A percentile compares a stretch with the other conserved stretches of the same genome.
These are phyloP conservation scores for Helicorthomorpha holstii DNA, from an alignment of 1,140 invertebrate species.

Conservation along the genomic window DNA sequence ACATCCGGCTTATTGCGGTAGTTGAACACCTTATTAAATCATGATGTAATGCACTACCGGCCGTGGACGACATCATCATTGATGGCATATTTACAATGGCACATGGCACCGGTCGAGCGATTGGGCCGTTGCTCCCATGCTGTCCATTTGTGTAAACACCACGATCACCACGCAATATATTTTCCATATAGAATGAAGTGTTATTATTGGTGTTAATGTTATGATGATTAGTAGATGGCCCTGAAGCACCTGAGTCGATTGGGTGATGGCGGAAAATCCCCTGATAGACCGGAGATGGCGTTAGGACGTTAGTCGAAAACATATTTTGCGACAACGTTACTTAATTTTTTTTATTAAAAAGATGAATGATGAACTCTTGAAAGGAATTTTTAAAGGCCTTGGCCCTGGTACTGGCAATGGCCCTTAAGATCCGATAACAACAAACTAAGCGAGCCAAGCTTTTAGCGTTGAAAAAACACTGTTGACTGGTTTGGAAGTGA, in stretches of 20 bases:
- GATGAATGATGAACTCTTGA: too few species aligned
- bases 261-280: background rate
- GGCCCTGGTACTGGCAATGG: too few species aligned
- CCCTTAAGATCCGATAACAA: too few species aligned
- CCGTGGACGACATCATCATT: background rate
- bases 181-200: background rate
- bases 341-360: too few species aligned
- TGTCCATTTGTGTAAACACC: background rate
- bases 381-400: too few species aligned
- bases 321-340: too few species aligned
- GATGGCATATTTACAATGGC: background rate
- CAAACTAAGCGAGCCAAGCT: too few species aligned
- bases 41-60: background rate
- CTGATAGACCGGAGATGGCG: background rate
- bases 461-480: too few species aligned
- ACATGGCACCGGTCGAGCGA: slow-evolving; percentile 9
- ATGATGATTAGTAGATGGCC: too few species aligned
- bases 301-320: background rate
- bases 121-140: slow-evolving; percentile 3
- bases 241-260: background rate
- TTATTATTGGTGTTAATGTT: too few species aligned
- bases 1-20: slow-evolving; percentile 1
- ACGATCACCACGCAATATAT: slow-evolving; percentile 6
- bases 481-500: too few species aligned
- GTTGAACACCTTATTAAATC: background rate